Percentiles rank a stretch among this genome's conserved stretches.
These are phyloP conservation scores for Orthonyx spaldingii DNA, from an alignment of 2,113 vertebrate genomes.

Conservation along the genomic window DNA sequence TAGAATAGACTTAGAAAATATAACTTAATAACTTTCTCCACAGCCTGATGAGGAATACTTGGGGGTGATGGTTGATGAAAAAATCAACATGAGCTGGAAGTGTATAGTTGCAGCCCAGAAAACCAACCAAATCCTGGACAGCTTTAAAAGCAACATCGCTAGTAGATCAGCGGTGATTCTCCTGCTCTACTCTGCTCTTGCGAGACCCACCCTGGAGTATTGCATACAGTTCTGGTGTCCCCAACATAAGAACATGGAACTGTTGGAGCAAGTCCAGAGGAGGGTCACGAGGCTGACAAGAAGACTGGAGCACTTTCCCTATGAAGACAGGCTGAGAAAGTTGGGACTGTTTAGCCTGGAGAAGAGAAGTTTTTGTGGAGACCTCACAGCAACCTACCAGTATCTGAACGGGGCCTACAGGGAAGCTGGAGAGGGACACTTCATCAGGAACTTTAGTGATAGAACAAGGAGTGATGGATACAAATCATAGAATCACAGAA, in stretches of 20 bases:
- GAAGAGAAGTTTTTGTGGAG: background rate
- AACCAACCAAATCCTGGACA: background rate
- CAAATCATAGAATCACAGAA: background rate
- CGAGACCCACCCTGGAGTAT: background rate
- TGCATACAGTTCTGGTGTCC: background rate
- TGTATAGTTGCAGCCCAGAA: background rate
- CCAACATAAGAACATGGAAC: background rate
- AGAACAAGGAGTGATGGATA: background rate
- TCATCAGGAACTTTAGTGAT: background rate
- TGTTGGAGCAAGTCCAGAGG: background rate
- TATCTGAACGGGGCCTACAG: background rate
- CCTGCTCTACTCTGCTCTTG: background rate
- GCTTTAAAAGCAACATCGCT: background rate
- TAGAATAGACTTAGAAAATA: background rate
- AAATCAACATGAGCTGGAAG: background rate
- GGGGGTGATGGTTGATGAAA: background rate
- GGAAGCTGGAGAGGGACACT: background rate
- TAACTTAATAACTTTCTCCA: background rate
- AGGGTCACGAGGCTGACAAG: accelerated
- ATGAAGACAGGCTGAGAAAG: background rate
- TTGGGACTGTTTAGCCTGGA: background rate
- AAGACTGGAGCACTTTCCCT: background rate
- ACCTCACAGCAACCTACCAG: background rate
- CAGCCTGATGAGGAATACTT: background rate
- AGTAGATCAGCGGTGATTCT: background rate